These are phyloP conservation scores for Drosophila mulleri DNA, from an alignment of 2,888 invertebrate species.

Conservation along the genomic window DNA sequence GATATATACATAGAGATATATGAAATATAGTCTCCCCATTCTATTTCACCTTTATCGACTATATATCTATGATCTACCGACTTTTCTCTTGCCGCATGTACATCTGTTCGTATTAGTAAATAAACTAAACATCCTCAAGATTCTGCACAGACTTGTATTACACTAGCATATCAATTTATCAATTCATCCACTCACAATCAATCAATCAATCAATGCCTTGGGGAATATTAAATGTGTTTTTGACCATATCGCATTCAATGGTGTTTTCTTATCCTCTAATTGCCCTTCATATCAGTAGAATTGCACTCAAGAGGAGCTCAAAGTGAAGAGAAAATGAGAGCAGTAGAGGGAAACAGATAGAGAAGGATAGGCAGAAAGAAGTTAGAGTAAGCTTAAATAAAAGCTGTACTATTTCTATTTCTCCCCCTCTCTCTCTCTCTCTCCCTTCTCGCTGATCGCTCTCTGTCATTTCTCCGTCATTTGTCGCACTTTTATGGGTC, in stretches of 20 bases:
- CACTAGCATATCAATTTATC: not conserved
- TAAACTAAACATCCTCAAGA: not conserved
- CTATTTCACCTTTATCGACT: not conserved
- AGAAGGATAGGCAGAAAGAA: not conserved
- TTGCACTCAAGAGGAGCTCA: too few relatives aligned
- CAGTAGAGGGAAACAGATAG: not conserved
- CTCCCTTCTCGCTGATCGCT: not conserved
- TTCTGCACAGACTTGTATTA: too few relatives aligned
- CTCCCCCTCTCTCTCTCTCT: not conserved
- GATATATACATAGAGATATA: not conserved
- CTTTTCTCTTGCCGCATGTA: not conserved
- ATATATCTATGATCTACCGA: not conserved
- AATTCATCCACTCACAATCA: not conserved
- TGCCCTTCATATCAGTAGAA: too few relatives aligned
- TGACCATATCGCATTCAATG: not conserved
- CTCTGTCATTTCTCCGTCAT: too few relatives aligned
- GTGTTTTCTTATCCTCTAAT: too few relatives aligned
- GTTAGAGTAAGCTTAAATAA: not conserved
- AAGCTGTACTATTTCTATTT: not conserved
- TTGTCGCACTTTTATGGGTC: conserved; percentile 26
- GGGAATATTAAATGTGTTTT: not conserved
- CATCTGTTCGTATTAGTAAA: not conserved
- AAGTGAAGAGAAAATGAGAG: not conserved
- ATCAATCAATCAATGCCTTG: conserved; percentile 1
- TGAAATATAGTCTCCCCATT: not conserved